Evolutionary conservation across 2,113 vertebrate species (phyloP).

Genomic region (Coregonus clupeaformis): DNA sequence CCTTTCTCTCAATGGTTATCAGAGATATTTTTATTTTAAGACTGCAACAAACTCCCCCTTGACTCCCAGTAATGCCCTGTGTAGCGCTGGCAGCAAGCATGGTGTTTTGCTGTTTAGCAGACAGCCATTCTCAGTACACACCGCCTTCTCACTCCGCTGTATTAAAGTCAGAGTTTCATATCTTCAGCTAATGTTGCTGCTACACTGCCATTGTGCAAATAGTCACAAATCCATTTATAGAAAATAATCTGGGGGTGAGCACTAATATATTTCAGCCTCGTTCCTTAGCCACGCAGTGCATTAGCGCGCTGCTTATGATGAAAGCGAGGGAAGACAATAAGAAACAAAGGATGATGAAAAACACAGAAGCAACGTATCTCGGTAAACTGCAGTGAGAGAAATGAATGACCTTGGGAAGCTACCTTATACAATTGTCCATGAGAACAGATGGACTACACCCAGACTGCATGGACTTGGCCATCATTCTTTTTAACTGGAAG

Average conservation of each 20-base stretch:
- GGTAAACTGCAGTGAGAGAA: slow-evolving; percentile 31
- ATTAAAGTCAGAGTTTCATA: slow-evolving; percentile 40
- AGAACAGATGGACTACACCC: slow-evolving; percentile 77
- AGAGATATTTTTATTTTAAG: background rate
- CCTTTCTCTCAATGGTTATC: background rate
- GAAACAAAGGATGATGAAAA: slow-evolving; percentile 15
- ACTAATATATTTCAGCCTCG: slow-evolving; percentile 33
- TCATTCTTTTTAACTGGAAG: slow-evolving; percentile 80
- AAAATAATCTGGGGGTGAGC: slow-evolving; percentile 47
- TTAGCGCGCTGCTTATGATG: slow-evolving; percentile 56
- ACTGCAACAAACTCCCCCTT: background rate
- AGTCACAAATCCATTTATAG: slow-evolving; percentile 53
- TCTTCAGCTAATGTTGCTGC: slow-evolving; percentile 25
- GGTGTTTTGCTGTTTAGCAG: slow-evolving; percentile 12
- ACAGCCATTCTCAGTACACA: slow-evolving; percentile 21
- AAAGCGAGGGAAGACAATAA: slow-evolving; percentile 52
- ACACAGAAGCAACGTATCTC: slow-evolving; percentile 31
- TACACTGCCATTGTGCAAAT: slow-evolving; percentile 52
- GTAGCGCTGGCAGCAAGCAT: background rate
- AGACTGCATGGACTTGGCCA: slow-evolving; percentile 72
- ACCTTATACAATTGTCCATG: slow-evolving; percentile 59
- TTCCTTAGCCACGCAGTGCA: slow-evolving; percentile 13
- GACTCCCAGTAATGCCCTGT: background rate
- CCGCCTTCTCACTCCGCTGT: slow-evolving; percentile 26
- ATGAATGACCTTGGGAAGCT: slow-evolving; percentile 62